A percentile compares a stretch with the other conserved stretches of the same genome.
phyloP scores from a whole-genome alignment of 2,113 vertebrate genomes.

The Mastomys natalensis region DNA sequence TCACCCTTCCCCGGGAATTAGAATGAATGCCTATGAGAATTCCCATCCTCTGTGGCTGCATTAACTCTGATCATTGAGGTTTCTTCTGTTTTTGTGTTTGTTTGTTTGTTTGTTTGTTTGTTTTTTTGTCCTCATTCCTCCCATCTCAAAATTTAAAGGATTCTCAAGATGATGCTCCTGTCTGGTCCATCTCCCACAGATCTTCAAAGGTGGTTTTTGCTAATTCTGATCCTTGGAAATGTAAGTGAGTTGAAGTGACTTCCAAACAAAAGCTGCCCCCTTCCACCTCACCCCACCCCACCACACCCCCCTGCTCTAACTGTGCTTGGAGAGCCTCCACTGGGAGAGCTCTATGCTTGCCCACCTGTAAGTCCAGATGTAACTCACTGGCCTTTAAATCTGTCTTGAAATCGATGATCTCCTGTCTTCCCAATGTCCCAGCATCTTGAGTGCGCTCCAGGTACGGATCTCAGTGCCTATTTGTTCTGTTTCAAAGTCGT shows the following conservation, averaged over 20 bases:
- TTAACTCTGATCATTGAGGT: neutral
- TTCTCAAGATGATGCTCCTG: neutral
- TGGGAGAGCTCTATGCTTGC: neutral
- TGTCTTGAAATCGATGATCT: neutral
- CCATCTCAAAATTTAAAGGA: neutral
- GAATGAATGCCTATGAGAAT: neutral
- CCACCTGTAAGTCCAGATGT: neutral
- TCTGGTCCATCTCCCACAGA: neutral
- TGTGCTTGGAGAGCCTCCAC: neutral
- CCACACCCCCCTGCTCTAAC: no score
- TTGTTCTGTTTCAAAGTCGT: neutral
- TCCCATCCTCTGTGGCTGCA: neutral
- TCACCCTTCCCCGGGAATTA: neutral
- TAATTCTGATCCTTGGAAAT: neutral
- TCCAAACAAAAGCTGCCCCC: neutral
- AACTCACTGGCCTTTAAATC: neutral
- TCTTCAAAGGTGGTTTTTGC: slow-evolving; percentile 7
- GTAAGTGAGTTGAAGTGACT: neutral
- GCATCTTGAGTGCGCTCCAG: neutral
- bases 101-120: no score
- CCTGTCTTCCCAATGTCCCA: neutral
- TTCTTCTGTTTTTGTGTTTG: neutral
- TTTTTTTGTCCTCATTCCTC: neutral
- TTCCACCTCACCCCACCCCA: no score
- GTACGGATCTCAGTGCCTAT: neutral